Conservation (phyloP, 2,113 vertebrate genomes). For the Mustela nigripes region DNA sequence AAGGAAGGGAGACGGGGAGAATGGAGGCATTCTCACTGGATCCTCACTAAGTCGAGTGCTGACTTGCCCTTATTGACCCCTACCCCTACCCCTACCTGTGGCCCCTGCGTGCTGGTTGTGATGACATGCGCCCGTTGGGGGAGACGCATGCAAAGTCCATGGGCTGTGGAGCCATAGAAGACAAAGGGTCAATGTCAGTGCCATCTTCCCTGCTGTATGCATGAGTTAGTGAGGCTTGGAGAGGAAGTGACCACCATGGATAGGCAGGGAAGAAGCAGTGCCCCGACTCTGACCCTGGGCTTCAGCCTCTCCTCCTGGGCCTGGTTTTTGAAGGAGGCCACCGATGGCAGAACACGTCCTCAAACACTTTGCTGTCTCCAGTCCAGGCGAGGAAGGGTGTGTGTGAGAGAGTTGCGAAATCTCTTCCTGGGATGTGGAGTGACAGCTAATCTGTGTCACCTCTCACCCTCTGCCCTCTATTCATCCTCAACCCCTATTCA, state of each 20-base stretch:
- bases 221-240: neutral
- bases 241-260: neutral
- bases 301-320: neutral
- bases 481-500: neutral
- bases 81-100: neutral
- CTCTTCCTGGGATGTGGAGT: neutral
- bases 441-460: neutral
- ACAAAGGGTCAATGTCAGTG: no score
- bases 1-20: neutral
- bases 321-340: neutral
- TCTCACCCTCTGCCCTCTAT: neutral
- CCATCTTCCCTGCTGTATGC: rapidly evolving
- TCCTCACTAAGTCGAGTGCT: neutral
- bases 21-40: neutral
- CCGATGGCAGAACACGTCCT: neutral
- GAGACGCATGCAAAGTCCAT: neutral
- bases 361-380: neutral
- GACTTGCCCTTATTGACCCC: neutral
- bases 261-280: neutral
- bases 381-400: neutral
- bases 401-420: neutral
- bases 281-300: neutral
- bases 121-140: neutral
- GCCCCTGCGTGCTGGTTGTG: neutral
- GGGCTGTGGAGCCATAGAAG: neutral